Evolutionary conservation across 1,140 invertebrate genomes (phyloP).

Genomic region (Halotydeus destructor): DNA sequence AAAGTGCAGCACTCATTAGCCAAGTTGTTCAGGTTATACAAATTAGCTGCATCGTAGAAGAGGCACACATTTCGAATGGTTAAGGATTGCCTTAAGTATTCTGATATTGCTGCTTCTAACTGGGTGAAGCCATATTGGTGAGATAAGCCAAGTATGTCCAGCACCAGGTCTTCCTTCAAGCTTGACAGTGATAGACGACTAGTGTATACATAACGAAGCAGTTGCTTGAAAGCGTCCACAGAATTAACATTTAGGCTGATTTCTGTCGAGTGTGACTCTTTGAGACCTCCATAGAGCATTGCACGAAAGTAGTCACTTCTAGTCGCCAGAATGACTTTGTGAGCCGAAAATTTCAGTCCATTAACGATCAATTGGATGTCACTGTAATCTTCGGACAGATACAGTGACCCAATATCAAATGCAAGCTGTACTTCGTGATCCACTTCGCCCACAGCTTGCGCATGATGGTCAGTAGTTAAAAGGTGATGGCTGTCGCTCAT

Average conservation of each 20-base stretch:
- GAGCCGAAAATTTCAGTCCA: conserved; percentile 52
- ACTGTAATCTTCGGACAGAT: conserved; percentile 64
- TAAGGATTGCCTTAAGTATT: conserved; percentile 70
- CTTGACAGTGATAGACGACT: conserved; percentile 45
- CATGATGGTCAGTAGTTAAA: too few species aligned
- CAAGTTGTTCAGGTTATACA: conserved; percentile 41
- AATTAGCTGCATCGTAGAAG: conserved; percentile 68
- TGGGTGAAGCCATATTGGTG: conserved; percentile 89
- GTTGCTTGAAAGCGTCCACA: conserved; percentile 63
- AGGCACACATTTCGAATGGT: conserved; percentile 71
- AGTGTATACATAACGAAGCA: conserved; percentile 88
- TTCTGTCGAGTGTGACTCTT: conserved; percentile 56
- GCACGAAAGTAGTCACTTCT: conserved; percentile 83
- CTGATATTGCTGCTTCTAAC: conserved; percentile 69
- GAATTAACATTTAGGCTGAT: conserved; percentile 65
- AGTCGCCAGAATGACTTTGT: conserved; percentile 74
- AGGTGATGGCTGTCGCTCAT: too few species aligned
- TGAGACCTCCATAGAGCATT: conserved; percentile 70
- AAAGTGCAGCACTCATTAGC: conserved; percentile 41
- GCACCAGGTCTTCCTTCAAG: conserved; percentile 49
- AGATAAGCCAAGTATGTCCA: conserved; percentile 66
- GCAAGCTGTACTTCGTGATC: conserved; percentile 37
- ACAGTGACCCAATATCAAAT: conserved; percentile 56
- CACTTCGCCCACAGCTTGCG: too few species aligned
- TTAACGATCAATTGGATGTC: conserved; percentile 77